Base-by-base conservation (phyloP, 2,113 vertebrate genomes). In the Verasper variegatus region DNA sequence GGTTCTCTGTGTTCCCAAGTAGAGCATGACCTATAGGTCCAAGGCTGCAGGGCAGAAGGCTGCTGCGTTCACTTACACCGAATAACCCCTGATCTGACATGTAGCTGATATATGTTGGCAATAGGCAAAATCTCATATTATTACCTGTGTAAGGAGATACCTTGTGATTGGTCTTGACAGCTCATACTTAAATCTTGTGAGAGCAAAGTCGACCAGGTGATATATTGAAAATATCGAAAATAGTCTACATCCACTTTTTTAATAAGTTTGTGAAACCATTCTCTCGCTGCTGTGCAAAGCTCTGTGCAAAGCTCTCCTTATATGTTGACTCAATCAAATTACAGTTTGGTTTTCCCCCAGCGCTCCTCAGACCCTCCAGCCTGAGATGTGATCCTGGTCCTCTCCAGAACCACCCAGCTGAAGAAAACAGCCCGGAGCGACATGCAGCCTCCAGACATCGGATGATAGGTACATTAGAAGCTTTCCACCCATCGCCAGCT, bases 251-350 rank as follows among this genome's bases (percentile, higher is more conserved):
- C 57, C 21, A 26, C 11, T 31, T 31, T 47, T 69, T 69, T 64
- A 18, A 62, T 12, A 31, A 7, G 23, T 56, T 54, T 45, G 58
- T 60, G 13, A 21, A 27, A 60, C 5, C 40, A 2, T 14, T 40
- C 58, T 57, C 21, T 4, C 1, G 1, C 42, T 23, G 47, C 47
- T 52, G 40, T 66, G 60, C 72, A 67, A n/a, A n/a, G n/a, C n/a
- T n/a, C 65, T 68, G 70, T 51, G 60, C 51, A 54, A 21, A 54
- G 18, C 74, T 71, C 68, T 74, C 67, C 21, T 71, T 42, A 61
- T 61, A 47, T 76, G 76, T 90, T 89, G 87, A 85, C 89, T 90
- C 89, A 92, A 78, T 90, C 71, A 91, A 91, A 90, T 91, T 72
- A 75, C 49, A 78, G 65, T 80, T 85, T 78, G 79, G 67, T 74